A percentile compares a stretch with the other conserved stretches of the same genome.
Evolutionary conservation across 1,140 invertebrate genomes (phyloP).

Genomic region (Kradibia gibbosae): DNA sequence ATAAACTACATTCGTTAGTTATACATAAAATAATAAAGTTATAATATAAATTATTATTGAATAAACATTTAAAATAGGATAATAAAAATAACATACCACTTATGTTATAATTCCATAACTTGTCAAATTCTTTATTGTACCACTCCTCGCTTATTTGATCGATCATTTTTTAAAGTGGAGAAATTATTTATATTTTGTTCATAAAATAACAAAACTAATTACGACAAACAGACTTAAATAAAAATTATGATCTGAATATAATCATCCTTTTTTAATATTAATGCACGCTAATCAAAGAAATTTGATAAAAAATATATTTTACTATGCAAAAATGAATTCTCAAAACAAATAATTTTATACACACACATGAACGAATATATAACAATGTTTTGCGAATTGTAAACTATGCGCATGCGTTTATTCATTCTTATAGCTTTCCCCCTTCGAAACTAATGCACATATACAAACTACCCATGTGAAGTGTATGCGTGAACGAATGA

Average conservation of each 20-base stretch:
- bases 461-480: too few relatives aligned
- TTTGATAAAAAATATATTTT: not conserved
- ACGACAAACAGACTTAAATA: not conserved
- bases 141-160: not conserved
- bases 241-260: not conserved
- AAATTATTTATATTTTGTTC: not conserved
- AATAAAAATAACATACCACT: slow-evolving; percentile 20
- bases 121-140: not conserved
- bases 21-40: not conserved
- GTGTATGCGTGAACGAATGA: too few relatives aligned
- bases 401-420: not conserved
- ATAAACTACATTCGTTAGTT: not conserved
- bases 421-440: not conserved
- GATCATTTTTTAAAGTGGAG: slow-evolving; percentile 26
- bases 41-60: not conserved
- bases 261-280: not conserved
- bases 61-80: not conserved
- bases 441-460: too few relatives aligned
- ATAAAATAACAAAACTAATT: not conserved
- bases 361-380: not conserved
- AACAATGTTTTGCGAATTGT: not conserved
- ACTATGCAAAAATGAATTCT: too few relatives aligned
- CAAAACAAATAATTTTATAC: not conserved
- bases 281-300: not conserved
- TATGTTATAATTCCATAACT: slow-evolving; percentile 20